Conservation (phyloP, 2,113 vertebrate genomes). For the Myodes glareolus region DNA sequence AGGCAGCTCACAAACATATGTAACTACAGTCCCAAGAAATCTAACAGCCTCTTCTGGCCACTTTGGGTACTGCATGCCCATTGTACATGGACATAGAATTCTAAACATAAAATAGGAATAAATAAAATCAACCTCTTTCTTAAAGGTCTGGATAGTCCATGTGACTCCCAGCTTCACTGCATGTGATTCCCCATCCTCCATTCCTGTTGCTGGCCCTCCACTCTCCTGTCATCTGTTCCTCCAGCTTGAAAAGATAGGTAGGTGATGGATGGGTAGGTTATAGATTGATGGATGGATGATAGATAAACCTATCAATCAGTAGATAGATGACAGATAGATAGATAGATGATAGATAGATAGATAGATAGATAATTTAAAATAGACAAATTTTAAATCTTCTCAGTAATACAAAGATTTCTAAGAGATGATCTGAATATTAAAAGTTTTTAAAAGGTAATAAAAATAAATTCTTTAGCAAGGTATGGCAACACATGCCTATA, state of each 20-base stretch:
- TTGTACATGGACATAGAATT: background rate
- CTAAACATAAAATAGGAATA: background rate
- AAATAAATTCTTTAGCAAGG: background rate
- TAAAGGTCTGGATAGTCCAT: constrained; percentile 81
- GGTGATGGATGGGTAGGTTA: background rate
- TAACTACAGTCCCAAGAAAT: background rate
- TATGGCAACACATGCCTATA: background rate
- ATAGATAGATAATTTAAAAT: no score
- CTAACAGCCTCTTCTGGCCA: background rate
- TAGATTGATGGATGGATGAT: background rate
- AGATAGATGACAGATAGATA: background rate
- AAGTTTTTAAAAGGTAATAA: background rate
- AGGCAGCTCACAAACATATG: background rate
- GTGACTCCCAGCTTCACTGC: constrained; percentile 43
- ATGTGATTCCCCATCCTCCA: background rate
- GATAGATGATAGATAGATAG: background rate
- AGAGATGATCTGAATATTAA: constrained; percentile 5
- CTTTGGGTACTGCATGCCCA: background rate
- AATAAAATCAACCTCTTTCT: constrained; percentile 82
- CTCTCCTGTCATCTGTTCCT: background rate
- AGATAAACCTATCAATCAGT: background rate
- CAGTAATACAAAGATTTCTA: constrained; percentile 15
- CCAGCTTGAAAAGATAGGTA: background rate
- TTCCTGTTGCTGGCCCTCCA: background rate
- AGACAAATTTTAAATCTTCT: constrained; percentile 4